Evolutionary conservation across 2,888 invertebrate species (phyloP), one percentile per base, ranked within the genome.

Genomic region (Chrysodeixis includens): DNA sequence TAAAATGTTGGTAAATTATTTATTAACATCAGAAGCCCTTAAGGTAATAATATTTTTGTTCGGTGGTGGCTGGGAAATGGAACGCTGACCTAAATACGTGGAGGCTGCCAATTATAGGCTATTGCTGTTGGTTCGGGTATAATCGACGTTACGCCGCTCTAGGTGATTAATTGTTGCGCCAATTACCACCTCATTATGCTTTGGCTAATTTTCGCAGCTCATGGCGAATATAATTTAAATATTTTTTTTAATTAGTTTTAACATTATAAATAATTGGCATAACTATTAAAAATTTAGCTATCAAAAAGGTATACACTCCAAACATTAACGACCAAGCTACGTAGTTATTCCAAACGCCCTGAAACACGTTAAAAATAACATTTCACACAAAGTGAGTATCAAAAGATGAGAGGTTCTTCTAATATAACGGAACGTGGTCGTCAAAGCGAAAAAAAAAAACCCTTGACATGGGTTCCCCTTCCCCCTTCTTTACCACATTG

Each of bases 101-200:
- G 53, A 51, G 52, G 56, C 71, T 22, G 32, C 20, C 56, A 58
- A 69, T 40, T 30, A 58, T 56, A 40, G 52, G 53, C 56, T 55
- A 56, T 60, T 55, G 53, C 56, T 56, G 62, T 62, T 74, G 72
- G 53, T 57, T 60, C 46, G 62, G 56, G 54, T 62, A 71, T 74
- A 70, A 78, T 60, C 60, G 68, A 64, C 62, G 59, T 51, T 51
- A 40, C 55, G 30, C 65, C 62, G 62, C 59, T 56, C 44, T 18
- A 18, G 46, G 60, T 71, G 64, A 81, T 79, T 75, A 78, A 78
- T 79, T 75, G 66, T 71, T 60, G 65, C 58, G 71, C 74, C 57
- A 66, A 80, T 74, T 79, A 81, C 64, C 63, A 56, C 56, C 58
- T 64, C 53, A 81, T 75, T 80, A 72, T 62, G 54, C 56, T 74